Evolutionary conservation across 2,113 vertebrate genomes (phyloP).

Genomic region (Hemiscyllium ocellatum): DNA sequence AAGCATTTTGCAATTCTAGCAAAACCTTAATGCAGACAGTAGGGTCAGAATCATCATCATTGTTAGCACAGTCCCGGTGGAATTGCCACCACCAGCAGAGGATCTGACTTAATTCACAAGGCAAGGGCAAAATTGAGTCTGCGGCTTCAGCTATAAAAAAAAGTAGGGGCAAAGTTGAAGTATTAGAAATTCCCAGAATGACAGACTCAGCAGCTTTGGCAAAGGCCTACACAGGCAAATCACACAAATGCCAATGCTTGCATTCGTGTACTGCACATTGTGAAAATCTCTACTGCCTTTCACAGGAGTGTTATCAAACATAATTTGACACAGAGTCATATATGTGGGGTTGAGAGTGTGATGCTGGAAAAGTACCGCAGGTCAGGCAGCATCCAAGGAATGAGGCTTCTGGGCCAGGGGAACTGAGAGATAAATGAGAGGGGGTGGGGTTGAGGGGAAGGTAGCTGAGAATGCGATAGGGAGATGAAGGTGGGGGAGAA

Average conservation of each 20-base stretch:
- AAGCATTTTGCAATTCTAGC: neutral
- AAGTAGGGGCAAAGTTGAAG: neutral
- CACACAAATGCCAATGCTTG: no score
- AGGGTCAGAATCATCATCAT: neutral
- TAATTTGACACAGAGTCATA: neutral
- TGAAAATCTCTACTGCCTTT: neutral
- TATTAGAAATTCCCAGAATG: neutral
- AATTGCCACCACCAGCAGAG: neutral
- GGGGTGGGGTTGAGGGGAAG: no score
- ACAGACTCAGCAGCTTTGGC: neutral
- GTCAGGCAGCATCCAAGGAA: no score
- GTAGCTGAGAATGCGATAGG: no score
- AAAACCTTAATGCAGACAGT: neutral
- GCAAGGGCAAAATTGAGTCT: neutral
- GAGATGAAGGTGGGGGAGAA: no score
- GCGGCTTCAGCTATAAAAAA: neutral
- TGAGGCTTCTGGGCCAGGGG: no score
- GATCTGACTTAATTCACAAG: neutral
- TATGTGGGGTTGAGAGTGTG: no score
- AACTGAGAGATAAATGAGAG: no score
- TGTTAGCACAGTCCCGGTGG: neutral
- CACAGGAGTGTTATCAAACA: neutral
- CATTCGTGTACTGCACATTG: no score
- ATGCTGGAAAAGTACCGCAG: no score
- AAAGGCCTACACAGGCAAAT: neutral